A percentile compares a stretch with the other conserved stretches of the same genome.
Evolutionary conservation across 1,140 invertebrate genomes (phyloP).

Genomic region (Polyergus mexicanus): DNA sequence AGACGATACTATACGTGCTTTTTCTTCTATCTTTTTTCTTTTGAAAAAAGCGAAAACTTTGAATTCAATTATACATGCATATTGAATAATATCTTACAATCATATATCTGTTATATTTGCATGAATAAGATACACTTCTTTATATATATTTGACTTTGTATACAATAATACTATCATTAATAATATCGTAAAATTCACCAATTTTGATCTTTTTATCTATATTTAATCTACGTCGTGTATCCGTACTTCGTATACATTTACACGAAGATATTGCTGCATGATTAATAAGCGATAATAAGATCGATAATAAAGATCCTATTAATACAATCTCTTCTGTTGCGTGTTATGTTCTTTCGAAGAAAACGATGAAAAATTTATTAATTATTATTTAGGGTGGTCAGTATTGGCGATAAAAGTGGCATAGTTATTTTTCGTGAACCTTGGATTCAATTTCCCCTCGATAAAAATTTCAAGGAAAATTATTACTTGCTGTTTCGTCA

Average conservation of each 20-base stretch:
- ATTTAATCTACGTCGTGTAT: constrained; percentile 53
- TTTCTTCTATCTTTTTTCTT: background rate
- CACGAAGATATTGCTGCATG: constrained; percentile 51
- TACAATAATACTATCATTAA: constrained; percentile 45
- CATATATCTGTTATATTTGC: constrained; percentile 37
- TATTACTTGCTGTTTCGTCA: constrained; percentile 61
- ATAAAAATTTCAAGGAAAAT: constrained; percentile 28
- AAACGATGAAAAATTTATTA: constrained; percentile 37
- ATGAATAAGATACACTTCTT: constrained; percentile 45
- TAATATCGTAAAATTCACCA: constrained; percentile 43
- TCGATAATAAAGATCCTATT: constrained; percentile 46
- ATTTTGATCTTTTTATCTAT: constrained; percentile 54
- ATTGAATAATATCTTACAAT: constrained; percentile 48
- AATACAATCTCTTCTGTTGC: constrained; percentile 56
- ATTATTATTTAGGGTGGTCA: constrained; percentile 37
- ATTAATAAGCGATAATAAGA: constrained; percentile 49
- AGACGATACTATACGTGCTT: constrained; percentile 37
- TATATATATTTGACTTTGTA: constrained; percentile 16
- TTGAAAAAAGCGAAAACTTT: constrained; percentile 15
- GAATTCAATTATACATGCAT: constrained; percentile 50
- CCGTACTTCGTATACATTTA: constrained; percentile 61
- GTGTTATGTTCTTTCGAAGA: constrained; percentile 33
- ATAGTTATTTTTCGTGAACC: constrained; percentile 10
- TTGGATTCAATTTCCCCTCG: constrained; percentile 23
- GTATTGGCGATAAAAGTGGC: constrained; percentile 36